These are phyloP conservation scores for Diceros bicornis DNA, from an alignment of 2,797 vertebrate species.

Conservation along the genomic window DNA sequence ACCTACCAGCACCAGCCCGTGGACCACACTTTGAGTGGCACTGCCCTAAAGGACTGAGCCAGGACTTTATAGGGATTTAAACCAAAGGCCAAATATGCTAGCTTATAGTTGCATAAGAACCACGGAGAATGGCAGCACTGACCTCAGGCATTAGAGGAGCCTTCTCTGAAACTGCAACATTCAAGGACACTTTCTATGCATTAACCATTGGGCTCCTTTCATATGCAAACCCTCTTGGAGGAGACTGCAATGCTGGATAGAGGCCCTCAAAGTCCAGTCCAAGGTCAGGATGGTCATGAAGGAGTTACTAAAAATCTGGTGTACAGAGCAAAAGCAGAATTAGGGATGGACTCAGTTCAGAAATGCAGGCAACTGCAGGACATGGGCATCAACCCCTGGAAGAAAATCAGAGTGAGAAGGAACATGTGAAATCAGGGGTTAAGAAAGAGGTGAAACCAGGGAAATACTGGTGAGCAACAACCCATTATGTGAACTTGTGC, in stretches of 20 bases:
- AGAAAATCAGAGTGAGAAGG: neutral
- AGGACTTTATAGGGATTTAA: slow-evolving; percentile 7
- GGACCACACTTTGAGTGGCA: neutral
- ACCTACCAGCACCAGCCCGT: neutral
- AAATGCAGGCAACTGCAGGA: neutral
- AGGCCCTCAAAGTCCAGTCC: neutral
- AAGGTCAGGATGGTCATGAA: neutral
- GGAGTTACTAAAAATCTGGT: neutral
- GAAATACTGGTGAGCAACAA: neutral
- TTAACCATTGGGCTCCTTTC: neutral
- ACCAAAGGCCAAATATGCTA: neutral
- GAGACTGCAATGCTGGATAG: neutral
- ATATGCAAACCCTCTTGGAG: slow-evolving; percentile 8
- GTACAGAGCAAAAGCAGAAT: neutral
- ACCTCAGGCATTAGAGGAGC: neutral
- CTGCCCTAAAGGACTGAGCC: neutral
- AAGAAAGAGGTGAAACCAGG: slow-evolving; percentile 41
- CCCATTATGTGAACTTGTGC: neutral
- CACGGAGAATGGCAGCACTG: neutral
- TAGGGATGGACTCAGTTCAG: neutral
- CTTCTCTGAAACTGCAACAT: neutral
- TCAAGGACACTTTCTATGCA: neutral
- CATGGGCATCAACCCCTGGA: neutral
- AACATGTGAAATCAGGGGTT: neutral
- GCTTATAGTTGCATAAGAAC: neutral